These are phyloP conservation scores for Sclerodermus sp. DNA, from an alignment of 2,888 invertebrate genomes.

Conservation along the genomic window DNA sequence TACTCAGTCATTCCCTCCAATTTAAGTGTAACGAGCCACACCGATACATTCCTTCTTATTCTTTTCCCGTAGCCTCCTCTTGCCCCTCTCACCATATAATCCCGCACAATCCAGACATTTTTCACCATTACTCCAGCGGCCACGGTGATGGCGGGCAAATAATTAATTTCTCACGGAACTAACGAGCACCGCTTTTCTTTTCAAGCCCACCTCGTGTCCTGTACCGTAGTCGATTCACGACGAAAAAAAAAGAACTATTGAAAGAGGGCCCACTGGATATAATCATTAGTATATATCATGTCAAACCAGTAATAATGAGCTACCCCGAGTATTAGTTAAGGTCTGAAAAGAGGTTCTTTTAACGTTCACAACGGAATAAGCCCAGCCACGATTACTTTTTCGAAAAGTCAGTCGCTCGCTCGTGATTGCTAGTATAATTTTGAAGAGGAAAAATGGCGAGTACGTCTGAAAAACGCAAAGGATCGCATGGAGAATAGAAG, in stretches of 20 bases:
- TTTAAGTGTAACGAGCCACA: constrained; percentile 58
- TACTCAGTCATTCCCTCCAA: constrained; percentile 58
- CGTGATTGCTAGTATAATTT: too few relatives aligned
- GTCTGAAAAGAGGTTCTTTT: too few relatives aligned
- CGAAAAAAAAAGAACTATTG: constrained; percentile 12
- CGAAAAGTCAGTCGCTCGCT: too few relatives aligned
- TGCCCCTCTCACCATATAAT: constrained; percentile 43
- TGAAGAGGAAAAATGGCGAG: too few relatives aligned
- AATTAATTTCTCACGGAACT: constrained; percentile 58
- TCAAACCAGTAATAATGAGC: too few relatives aligned
- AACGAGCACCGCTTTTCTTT: constrained; percentile 52
- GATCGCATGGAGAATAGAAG: too few relatives aligned
- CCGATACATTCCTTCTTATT: constrained; percentile 58
- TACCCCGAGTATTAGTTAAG: too few relatives aligned
- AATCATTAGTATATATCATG: too few relatives aligned
- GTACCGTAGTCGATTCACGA: constrained; percentile 16
- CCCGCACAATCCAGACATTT: constrained; percentile 57
- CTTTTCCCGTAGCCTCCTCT: constrained; percentile 41
- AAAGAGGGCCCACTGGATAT: background rate
- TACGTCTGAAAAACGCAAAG: too few relatives aligned
- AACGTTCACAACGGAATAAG: too few relatives aligned
- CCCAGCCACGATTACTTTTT: too few relatives aligned
- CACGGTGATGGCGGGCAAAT: constrained; percentile 51
- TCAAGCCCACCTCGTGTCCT: constrained; percentile 24
- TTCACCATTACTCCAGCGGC: constrained; percentile 54